Conservation (phyloP, 1,140 invertebrate species). For the Grapholita molesta region DNA sequence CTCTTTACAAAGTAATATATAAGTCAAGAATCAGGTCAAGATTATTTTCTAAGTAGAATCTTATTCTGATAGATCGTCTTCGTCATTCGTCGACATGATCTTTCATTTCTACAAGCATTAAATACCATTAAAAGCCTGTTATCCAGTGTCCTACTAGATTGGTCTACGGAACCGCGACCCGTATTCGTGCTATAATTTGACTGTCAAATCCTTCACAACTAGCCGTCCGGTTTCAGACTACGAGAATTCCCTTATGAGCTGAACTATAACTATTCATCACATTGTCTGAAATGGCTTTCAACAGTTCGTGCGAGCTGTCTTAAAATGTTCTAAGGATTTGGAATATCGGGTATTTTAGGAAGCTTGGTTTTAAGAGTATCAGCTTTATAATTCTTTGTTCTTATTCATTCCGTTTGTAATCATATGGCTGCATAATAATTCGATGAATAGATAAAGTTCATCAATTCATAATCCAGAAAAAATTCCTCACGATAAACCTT, state of each 20-base stretch:
- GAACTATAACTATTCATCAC: not conserved
- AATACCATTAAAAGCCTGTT: not conserved
- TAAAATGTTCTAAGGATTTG: not conserved
- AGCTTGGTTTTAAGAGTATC: too few species aligned
- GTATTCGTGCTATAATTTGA: not conserved
- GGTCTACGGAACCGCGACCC: not conserved
- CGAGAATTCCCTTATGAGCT: not conserved
- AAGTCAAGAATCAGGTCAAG: too few species aligned
- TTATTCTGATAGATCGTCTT: too few species aligned
- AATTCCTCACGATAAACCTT: too few species aligned
- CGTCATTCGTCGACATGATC: too few species aligned
- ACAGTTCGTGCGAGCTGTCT: not conserved
- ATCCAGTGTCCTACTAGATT: not conserved
- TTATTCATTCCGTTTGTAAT: too few species aligned
- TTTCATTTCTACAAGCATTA: not conserved
- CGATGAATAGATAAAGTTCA: too few species aligned
- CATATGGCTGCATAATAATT: too few species aligned
- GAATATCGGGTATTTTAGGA: not conserved
- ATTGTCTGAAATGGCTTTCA: not conserved
- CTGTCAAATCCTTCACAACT: not conserved
- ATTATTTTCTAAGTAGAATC: too few species aligned
- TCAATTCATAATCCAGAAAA: too few species aligned
- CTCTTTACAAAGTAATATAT: too few species aligned
- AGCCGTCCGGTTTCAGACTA: not conserved
- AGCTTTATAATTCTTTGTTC: too few species aligned